phyloP scores from a whole-genome alignment of 1,140 invertebrate species.

The Papilio aristodemus region DNA sequence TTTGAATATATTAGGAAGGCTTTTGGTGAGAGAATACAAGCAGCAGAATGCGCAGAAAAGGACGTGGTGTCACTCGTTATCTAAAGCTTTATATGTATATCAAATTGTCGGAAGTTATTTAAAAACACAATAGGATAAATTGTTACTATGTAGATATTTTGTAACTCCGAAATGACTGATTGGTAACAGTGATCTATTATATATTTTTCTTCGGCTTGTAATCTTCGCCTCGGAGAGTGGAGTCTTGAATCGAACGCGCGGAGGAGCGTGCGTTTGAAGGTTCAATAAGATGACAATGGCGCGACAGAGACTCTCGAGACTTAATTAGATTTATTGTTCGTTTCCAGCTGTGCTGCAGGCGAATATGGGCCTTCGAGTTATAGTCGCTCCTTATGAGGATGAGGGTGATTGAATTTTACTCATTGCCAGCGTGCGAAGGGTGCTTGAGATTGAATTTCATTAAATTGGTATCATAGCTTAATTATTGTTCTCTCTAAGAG shows the following conservation, averaged over 20 bases:
- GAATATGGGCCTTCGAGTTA: constrained; percentile 20
- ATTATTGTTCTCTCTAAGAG: constrained; percentile 20
- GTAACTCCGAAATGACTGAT: background rate
- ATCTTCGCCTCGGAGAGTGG: constrained; percentile 26
- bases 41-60: too few species aligned
- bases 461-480: constrained; percentile 13
- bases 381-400: constrained; percentile 5
- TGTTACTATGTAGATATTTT: too few species aligned
- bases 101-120: too few species aligned
- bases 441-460: constrained; percentile 22
- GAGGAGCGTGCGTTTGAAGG: constrained; percentile 46
- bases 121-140: too few species aligned
- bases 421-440: constrained; percentile 8
- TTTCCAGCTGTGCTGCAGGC: constrained; percentile 21
- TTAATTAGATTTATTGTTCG: constrained; percentile 51
- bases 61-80: too few species aligned
- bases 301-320: constrained; percentile 37
- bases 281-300: constrained; percentile 44
- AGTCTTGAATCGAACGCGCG: constrained; percentile 46
- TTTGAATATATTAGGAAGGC: too few species aligned
- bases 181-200: background rate
- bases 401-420: constrained; percentile 28
- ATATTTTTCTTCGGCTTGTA: background rate
- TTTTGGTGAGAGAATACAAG: too few species aligned
- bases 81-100: too few species aligned